These are phyloP conservation scores for Meghimatium bilineatum DNA, from an alignment of 2,888 invertebrate species.

Conservation along the genomic window DNA sequence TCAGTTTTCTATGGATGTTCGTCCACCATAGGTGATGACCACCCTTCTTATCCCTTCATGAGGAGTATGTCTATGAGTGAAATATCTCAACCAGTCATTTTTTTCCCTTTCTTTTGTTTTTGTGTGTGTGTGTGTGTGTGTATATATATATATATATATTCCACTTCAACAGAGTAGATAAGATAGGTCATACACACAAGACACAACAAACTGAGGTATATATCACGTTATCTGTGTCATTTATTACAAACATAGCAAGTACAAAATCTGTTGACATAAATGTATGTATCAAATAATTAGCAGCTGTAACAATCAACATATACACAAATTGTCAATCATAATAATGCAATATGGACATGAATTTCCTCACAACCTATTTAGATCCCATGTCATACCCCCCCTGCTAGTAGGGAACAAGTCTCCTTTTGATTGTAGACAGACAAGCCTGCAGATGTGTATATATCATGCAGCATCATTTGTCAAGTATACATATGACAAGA, in stretches of 20 bases:
- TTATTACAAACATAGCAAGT: slow-evolving; percentile 16
- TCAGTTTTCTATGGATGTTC: too few species aligned
- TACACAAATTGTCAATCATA: background rate
- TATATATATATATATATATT: too few species aligned
- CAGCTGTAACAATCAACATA: background rate
- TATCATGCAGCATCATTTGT: too few species aligned
- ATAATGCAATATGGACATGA: background rate
- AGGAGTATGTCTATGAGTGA: too few species aligned
- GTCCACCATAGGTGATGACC: too few species aligned
- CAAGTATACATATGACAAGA: too few species aligned
- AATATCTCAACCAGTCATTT: too few species aligned
- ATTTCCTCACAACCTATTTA: background rate
- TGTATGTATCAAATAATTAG: slow-evolving; percentile 4
- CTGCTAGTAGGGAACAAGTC: background rate
- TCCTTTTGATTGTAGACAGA: background rate
- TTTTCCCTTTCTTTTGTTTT: too few species aligned
- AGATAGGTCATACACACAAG: too few species aligned
- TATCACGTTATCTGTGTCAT: background rate
- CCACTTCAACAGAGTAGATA: too few species aligned
- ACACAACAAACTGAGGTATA: background rate
- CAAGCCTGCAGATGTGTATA: background rate
- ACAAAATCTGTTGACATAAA: slow-evolving; percentile 9
- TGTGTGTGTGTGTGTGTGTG: too few species aligned
- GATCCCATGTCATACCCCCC: background rate
- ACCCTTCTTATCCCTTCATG: too few species aligned